phyloP scores from a whole-genome alignment of 2,888 invertebrate genomes.

The Watsonalla cultraria region DNA sequence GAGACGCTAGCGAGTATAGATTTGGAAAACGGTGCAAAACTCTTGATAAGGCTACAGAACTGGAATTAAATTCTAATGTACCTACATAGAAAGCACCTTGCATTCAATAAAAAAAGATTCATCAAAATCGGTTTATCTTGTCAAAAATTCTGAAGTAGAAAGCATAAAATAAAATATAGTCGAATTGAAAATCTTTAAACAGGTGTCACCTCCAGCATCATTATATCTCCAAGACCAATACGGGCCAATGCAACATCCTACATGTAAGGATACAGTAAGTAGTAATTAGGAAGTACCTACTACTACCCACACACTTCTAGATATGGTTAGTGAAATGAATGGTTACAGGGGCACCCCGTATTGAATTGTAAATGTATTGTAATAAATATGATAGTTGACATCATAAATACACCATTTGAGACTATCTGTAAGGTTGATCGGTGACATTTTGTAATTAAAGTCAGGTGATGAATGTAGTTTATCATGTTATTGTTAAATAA shows the following conservation, averaged over 20 bases:
- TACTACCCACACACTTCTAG: conserved; percentile 48
- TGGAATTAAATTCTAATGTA: too few species aligned
- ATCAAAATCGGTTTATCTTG: too few species aligned
- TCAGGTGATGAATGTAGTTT: background rate
- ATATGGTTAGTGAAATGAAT: conserved; percentile 58
- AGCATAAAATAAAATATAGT: too few species aligned
- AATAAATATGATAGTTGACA: conserved; percentile 31
- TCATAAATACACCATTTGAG: conserved; percentile 38
- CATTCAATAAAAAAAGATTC: too few species aligned
- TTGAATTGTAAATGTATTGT: conserved; percentile 34
- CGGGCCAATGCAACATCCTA: conserved; percentile 65
- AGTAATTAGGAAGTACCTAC: conserved; percentile 61
- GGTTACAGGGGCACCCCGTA: conserved; percentile 8
- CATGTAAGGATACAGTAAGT: conserved; percentile 37
- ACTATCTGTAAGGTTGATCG: conserved; percentile 28
- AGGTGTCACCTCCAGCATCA: conserved; percentile 17
- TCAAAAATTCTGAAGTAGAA: too few species aligned
- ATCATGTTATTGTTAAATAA: background rate
- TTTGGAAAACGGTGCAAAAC: too few species aligned
- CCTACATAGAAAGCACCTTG: too few species aligned
- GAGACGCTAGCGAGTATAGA: too few species aligned
- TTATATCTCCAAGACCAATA: conserved; percentile 28
- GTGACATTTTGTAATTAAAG: conserved; percentile 18
- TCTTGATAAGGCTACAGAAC: too few species aligned
- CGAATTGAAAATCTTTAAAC: too few species aligned